Evolutionary conservation across 2,888 invertebrate species (phyloP).

Genomic region (Oegoconia quadripuncta): DNA sequence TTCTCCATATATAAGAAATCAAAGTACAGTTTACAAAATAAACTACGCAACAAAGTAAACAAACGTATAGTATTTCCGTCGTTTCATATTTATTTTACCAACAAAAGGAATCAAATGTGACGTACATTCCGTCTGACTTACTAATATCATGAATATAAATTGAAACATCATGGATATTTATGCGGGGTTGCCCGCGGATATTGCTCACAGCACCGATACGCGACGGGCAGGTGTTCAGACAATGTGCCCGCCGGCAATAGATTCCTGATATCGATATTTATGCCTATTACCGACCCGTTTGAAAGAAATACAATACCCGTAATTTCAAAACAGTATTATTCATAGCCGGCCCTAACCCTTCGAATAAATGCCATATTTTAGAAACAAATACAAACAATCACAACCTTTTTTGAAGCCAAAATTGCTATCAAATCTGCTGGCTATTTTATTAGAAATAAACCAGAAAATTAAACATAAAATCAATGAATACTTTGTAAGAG

Average conservation of each 20-base stretch:
- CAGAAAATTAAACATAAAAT: too few relatives aligned
- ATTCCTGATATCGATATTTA: slow-evolving; percentile 73
- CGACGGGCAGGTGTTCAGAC: slow-evolving; percentile 69
- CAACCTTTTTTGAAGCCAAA: slow-evolving; percentile 1
- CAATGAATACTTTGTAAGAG: too few relatives aligned
- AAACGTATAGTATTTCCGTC: slow-evolving; percentile 11
- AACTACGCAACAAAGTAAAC: slow-evolving; percentile 8
- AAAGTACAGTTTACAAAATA: slow-evolving; percentile 6
- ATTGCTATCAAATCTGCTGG: not conserved
- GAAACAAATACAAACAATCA: too few relatives aligned
- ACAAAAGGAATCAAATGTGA: slow-evolving; percentile 76
- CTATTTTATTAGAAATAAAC: too few relatives aligned
- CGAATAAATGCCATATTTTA: slow-evolving; percentile 14
- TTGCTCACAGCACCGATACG: slow-evolving; percentile 56
- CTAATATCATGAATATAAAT: slow-evolving; percentile 78
- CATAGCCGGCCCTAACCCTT: slow-evolving; percentile 21
- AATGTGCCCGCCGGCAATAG: slow-evolving; percentile 67
- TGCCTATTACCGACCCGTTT: slow-evolving; percentile 66
- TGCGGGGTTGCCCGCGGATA: slow-evolving; percentile 63
- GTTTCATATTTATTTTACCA: slow-evolving; percentile 55
- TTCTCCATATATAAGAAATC: slow-evolving; percentile 3
- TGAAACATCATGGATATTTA: slow-evolving; percentile 76
- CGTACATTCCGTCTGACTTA: slow-evolving; percentile 68
- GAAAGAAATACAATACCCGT: slow-evolving; percentile 52
- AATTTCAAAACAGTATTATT: slow-evolving; percentile 34